Percentiles rank a stretch among this genome's conserved stretches.
These are phyloP conservation scores for Trematocara marginatum DNA, from an alignment of 2,113 vertebrate species.

Conservation along the genomic window DNA sequence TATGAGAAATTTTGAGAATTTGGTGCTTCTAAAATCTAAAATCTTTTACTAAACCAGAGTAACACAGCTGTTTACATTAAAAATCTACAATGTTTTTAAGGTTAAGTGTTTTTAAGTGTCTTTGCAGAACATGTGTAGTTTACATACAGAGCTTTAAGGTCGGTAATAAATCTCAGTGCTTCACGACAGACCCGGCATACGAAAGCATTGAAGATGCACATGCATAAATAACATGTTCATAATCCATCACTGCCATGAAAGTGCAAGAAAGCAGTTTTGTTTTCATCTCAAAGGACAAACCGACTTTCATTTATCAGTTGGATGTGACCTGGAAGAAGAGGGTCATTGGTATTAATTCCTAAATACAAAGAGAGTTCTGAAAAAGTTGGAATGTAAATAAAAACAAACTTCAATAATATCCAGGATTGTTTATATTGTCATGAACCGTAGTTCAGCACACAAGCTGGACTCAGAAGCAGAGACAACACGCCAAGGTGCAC, in stretches of 20 bases:
- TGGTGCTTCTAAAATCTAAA: not conserved
- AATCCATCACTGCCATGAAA: not conserved
- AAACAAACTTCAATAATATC: not conserved
- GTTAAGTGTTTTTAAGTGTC: not conserved
- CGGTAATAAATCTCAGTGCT: not conserved
- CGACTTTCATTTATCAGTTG: not conserved
- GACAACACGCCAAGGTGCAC: too few species aligned
- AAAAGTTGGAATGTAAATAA: not conserved
- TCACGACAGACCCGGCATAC: not conserved
- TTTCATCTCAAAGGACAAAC: not conserved
- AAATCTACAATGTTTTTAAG: not conserved
- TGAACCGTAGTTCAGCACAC: too few species aligned
- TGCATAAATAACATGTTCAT: not conserved
- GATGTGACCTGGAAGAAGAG: accelerated
- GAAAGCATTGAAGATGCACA: not conserved
- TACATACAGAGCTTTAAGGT: not conserved
- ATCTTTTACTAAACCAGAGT: not conserved
- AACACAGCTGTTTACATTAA: accelerated
- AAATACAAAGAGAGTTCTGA: not conserved
- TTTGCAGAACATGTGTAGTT: not conserved
- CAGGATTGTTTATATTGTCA: not conserved
- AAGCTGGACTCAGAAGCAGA: too few species aligned
- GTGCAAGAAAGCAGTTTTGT: not conserved
- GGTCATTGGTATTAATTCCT: accelerated
- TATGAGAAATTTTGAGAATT: accelerated